A percentile compares a stretch with the other conserved stretches of the same genome.
These are phyloP conservation scores for Stenodera caucasica DNA, from an alignment of 2,888 invertebrate genomes.

Conservation along the genomic window DNA sequence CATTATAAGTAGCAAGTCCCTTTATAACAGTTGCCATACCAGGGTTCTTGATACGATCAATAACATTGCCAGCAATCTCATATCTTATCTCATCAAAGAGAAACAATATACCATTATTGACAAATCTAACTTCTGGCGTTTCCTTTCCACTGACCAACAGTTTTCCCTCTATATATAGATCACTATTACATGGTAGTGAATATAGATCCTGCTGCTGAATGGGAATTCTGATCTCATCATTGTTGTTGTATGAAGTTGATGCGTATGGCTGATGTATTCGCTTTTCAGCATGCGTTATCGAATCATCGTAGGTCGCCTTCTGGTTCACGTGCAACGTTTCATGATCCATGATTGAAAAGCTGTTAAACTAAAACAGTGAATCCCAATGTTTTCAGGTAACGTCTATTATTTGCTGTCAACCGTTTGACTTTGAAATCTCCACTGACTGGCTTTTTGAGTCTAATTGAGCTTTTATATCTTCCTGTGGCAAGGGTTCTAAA, in stretches of 20 bases:
- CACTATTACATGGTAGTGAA: too few relatives aligned
- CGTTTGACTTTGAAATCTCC: too few relatives aligned
- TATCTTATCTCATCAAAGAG: constrained; percentile 11
- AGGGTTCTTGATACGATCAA: constrained; percentile 7
- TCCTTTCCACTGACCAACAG: too few relatives aligned
- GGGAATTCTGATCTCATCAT: neutral
- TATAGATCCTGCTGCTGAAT: neutral
- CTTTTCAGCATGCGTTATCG: constrained; percentile 35
- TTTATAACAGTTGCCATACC: too few relatives aligned
- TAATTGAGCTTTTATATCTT: too few relatives aligned
- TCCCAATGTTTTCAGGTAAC: neutral
- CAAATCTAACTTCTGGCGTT: neutral
- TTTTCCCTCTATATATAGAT: too few relatives aligned
- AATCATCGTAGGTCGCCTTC: constrained; percentile 31
- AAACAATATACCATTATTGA: neutral
- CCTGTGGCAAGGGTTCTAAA: too few relatives aligned
- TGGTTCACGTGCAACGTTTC: constrained; percentile 31
- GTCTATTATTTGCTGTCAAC: too few relatives aligned
- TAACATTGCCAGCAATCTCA: neutral
- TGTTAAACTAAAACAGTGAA: constrained; percentile 17
- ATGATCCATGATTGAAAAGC: too few relatives aligned
- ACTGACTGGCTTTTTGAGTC: too few relatives aligned
- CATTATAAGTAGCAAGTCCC: too few relatives aligned
- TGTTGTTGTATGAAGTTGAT: constrained; percentile 33
- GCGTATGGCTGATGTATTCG: constrained; percentile 41